These are phyloP conservation scores for Paratrypauchen microcephalus DNA, from an alignment of 2,797 vertebrate species.

Conservation along the genomic window DNA sequence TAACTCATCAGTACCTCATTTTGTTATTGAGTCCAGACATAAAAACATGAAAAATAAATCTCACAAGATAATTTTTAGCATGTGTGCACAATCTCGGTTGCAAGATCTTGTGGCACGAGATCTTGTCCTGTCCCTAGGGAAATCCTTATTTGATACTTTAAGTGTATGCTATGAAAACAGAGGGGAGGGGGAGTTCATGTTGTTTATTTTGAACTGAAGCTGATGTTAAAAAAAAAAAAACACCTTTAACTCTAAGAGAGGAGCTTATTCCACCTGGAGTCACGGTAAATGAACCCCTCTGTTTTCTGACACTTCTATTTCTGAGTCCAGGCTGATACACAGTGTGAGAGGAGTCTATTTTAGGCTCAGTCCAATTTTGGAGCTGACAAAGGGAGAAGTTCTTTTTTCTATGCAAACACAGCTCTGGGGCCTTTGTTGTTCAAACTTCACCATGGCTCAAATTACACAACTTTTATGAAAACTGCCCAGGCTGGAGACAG, in stretches of 20 bases:
- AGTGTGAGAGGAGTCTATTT: background rate
- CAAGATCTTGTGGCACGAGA: too few species aligned
- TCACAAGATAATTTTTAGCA: too few species aligned
- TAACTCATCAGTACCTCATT: too few species aligned
- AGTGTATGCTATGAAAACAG: too few species aligned
- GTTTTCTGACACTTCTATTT: conserved; percentile 47
- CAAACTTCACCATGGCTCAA: background rate
- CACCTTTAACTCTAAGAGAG: background rate
- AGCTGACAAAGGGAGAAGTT: background rate
- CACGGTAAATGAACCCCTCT: background rate
- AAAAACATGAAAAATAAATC: too few species aligned
- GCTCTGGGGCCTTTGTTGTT: background rate
- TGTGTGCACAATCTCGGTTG: too few species aligned
- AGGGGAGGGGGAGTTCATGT: background rate
- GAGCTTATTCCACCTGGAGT: background rate
- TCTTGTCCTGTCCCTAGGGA: too few species aligned
- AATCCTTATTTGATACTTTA: too few species aligned
- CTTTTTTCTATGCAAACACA: background rate
- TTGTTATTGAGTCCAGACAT: too few species aligned
- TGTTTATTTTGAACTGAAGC: background rate
- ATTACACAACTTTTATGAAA: background rate
- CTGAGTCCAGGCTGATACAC: conserved; percentile 54
- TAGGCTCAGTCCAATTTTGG: conserved; percentile 2
- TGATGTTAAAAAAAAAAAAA: background rate
- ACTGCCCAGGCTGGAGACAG: background rate